Base-by-base conservation (phyloP, 30 jellyfish, hydroid and myxozoan genomes). In the Cassiopea xamachana region DNA sequence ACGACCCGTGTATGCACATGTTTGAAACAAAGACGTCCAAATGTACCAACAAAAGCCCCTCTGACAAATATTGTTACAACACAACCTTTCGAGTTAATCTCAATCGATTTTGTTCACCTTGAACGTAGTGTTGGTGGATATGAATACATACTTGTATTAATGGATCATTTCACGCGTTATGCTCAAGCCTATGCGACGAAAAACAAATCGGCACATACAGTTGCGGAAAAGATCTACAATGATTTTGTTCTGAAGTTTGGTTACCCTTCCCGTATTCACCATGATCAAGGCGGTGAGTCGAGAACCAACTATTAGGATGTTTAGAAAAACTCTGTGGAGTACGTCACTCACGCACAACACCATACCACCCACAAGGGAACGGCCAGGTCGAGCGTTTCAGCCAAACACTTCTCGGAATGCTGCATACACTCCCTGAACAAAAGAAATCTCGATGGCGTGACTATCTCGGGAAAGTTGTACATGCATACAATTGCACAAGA, bases 231-330 rank as follows among this genome's bases (percentile, higher is more conserved):
- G 46, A 17, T 64, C 2, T 70, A 27, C 60, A 46, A 55, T 48
- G 78, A 84, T 74, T 84, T 84, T 39, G 16, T 86, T 27, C 13
- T 86, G 4, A 89, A 87, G 61, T 86, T 48, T 60, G 88, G 87
- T 16, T 73, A 71, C 70, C 89, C 92, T 7, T 61, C 48, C 16
- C 62, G 82, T 2, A 77, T 87, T 17, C 85, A 50, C 60, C 93
- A 86, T 48, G 89, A 86, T 55, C 82, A 75, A 55, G 93, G 93
- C 4, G 72, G 60, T 10, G 89, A 86, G 72, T 75, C 47, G 89
- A 86, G 44, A 75, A 86, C 68, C 18, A 74, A 27, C 48, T 86
- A n/a, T 7, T 74, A 7, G 61, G 46, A n/a, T 17, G 55, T 9
- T 48, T 85, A 7, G 87, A 85, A 49, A 60, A 16, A 27, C 80